A percentile compares a stretch with the other conserved stretches of the same genome.
Conservation (phyloP, 2,888 invertebrate species). For the Caenorhabditis sinica region DNA sequence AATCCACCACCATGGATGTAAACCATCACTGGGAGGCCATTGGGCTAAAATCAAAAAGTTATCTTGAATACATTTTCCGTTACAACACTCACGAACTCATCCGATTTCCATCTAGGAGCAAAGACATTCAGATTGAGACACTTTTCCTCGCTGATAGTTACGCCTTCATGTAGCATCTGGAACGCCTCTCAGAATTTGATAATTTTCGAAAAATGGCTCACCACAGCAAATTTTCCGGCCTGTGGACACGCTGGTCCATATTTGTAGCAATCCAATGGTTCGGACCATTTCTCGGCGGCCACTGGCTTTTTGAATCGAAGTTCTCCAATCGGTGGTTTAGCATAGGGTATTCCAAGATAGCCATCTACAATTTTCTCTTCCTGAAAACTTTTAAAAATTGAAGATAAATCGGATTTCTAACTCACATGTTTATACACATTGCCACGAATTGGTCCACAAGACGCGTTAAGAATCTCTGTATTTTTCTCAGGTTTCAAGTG, state of each 20-base stretch:
- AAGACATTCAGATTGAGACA: conserved; percentile 73
- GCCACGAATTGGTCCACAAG: conserved; percentile 51
- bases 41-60: conserved; percentile 45
- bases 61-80: not conserved
- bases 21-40: conserved; percentile 72
- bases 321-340: conserved; percentile 25
- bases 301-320: conserved; percentile 31
- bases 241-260: conserved; percentile 51
- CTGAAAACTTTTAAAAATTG: not conserved
- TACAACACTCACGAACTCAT: conserved; percentile 51
- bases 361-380: too few relatives aligned
- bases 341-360: conserved; percentile 33
- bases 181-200: not conserved
- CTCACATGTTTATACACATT: conserved; percentile 47
- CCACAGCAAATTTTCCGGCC: conserved; percentile 1
- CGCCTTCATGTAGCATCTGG: not conserved
- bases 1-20: conserved; percentile 75
- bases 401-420: not conserved
- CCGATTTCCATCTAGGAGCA: conserved; percentile 64
- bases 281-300: conserved; percentile 15
- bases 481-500: conserved; percentile 34
- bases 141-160: conserved; percentile 43
- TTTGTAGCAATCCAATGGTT: conserved; percentile 31
- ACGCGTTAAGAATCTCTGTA: conserved; percentile 22
- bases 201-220: not conserved